Percentiles rank a stretch among this genome's conserved stretches.
These are phyloP conservation scores for Acropora tenuis DNA, from an alignment of 64 coral and sea anemone genomes.

Conservation along the genomic window DNA sequence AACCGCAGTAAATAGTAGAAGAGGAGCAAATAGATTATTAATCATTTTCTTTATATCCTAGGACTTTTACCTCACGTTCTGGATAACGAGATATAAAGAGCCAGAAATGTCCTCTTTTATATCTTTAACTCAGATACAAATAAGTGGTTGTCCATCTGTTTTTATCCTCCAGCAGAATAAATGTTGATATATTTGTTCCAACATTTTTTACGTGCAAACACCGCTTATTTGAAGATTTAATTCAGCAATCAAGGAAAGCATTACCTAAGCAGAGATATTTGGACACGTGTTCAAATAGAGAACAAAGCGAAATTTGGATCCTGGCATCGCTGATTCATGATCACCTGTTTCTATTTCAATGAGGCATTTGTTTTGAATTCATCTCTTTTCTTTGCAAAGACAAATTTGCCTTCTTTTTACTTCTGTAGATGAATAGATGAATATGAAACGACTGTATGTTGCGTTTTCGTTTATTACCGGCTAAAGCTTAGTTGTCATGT, in stretches of 20 bases:
- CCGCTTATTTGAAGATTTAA: too few species aligned
- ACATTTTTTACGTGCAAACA: neutral
- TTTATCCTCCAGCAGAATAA: neutral
- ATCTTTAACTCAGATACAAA: neutral
- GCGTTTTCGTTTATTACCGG: too few species aligned
- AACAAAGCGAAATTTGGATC: neutral
- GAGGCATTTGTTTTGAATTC: neutral
- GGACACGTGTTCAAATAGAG: neutral
- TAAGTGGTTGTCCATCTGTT: neutral
- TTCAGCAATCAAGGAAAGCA: neutral
- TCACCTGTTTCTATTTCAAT: neutral
- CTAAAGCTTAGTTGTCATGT: too few species aligned
- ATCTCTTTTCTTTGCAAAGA: neutral
- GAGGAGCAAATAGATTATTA: neutral
- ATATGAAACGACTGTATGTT: too few species aligned
- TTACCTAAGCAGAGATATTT: neutral
- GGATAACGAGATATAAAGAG: too few species aligned
- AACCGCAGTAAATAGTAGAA: slow-evolving; percentile 15
- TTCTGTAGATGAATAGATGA: neutral
- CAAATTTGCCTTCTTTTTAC: neutral
- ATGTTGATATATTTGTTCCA: neutral
- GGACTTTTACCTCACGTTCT: too few species aligned
- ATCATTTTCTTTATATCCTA: too few species aligned
- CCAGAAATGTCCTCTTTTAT: slow-evolving; percentile 4
- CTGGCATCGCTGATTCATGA: neutral